Percentiles rank a stretch among this genome's conserved stretches.
Evolutionary conservation across 2,113 vertebrate species (phyloP).

Genomic region (Bombycilla garrulus): DNA sequence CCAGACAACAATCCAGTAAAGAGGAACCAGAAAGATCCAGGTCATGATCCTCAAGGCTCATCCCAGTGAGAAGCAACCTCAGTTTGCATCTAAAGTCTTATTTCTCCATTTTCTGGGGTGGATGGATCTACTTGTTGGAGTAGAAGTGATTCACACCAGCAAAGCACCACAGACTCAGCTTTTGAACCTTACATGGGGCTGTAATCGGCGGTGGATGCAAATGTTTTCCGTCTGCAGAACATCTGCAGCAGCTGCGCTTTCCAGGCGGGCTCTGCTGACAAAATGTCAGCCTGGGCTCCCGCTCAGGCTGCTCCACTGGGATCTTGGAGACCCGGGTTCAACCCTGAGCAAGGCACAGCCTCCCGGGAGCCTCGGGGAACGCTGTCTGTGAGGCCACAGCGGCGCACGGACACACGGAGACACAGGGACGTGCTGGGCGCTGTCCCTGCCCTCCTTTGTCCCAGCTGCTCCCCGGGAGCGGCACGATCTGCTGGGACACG

Average conservation of each 20-base stretch:
- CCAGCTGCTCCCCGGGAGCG: neutral
- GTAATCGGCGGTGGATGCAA: neutral
- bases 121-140: neutral
- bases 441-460: neutral
- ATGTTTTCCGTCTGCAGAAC: neutral
- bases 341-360: neutral
- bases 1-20: neutral
- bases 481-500: neutral
- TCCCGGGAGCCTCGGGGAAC: neutral
- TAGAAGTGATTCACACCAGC: neutral
- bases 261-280: neutral
- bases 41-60: neutral
- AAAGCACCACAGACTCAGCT: neutral
- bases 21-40: neutral
- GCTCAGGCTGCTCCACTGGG: neutral
- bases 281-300: neutral
- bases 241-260: constrained; percentile 33
- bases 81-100: neutral
- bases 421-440: neutral
- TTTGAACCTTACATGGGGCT: neutral
- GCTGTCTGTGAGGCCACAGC: neutral
- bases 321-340: neutral
- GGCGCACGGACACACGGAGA: neutral
- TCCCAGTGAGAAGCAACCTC: neutral
- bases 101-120: neutral